Evolutionary conservation across 1,140 invertebrate genomes (phyloP).

Genomic region (Eumeta japonica): DNA sequence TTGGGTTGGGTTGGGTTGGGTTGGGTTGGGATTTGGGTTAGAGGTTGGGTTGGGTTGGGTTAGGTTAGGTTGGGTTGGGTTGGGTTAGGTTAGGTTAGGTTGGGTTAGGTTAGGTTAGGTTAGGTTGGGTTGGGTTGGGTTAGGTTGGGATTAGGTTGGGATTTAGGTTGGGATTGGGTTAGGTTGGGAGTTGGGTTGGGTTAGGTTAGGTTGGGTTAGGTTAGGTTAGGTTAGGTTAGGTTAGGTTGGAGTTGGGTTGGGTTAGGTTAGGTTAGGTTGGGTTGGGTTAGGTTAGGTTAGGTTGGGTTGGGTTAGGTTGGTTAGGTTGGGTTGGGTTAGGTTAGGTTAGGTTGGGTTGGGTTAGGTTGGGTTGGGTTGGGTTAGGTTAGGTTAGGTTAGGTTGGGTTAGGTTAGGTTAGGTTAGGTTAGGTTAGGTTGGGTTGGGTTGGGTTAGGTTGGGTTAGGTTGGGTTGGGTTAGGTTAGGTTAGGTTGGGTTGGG

Average conservation of each 20-base stretch:
- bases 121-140: too few species aligned
- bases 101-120: not conserved
- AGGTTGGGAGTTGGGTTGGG: too few species aligned
- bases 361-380: not conserved
- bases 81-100: constrained; percentile 1
- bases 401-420: constrained; percentile 8
- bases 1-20: not conserved
- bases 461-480: constrained; percentile 14
- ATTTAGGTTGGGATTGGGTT: not conserved
- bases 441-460: constrained; percentile 9
- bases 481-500: constrained; percentile 14
- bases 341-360: not conserved
- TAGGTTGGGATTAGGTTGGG: too few species aligned
- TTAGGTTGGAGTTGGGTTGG: too few species aligned
- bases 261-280: constrained; percentile 5
- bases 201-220: not conserved
- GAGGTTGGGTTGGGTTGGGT: constrained; percentile 3
- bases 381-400: constrained; percentile 10
- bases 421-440: constrained; percentile 11
- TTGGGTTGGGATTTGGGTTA: constrained; percentile 2
- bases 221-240: constrained; percentile 2
- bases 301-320: too few species aligned
- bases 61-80: not conserved
- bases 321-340: not conserved
- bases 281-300: constrained; percentile 2